These are phyloP conservation scores for Myotis pilosus DNA, from an alignment of 2,797 vertebrate species.

Conservation along the genomic window DNA sequence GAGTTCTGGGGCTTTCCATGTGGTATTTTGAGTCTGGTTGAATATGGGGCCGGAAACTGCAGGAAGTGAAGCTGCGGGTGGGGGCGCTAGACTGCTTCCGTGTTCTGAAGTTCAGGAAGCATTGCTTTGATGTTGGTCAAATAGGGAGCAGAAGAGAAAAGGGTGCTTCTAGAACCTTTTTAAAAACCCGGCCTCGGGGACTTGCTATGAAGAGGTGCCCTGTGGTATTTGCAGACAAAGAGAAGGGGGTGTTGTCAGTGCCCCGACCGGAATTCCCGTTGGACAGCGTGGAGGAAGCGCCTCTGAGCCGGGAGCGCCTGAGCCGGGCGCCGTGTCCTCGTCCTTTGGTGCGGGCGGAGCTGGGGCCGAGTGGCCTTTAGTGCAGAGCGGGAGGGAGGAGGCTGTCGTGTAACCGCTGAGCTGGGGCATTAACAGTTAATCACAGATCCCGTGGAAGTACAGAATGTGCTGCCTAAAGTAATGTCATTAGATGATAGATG, in stretches of 20 bases:
- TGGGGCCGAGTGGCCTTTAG: accelerated
- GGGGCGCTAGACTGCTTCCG: background rate
- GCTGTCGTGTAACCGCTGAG: background rate
- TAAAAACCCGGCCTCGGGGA: background rate
- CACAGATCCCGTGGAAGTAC: background rate
- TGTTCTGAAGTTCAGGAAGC: accelerated
- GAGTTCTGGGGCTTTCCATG: background rate
- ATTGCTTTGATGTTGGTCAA: background rate
- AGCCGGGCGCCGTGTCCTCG: accelerated
- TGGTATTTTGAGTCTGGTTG: no score
- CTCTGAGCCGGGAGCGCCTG: accelerated
- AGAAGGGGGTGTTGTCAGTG: background rate
- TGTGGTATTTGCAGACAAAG: no score
- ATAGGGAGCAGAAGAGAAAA: background rate
- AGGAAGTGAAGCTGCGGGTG: background rate
- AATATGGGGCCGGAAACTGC: accelerated
- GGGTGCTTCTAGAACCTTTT: background rate
- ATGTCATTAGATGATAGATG: background rate
- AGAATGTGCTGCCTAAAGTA: accelerated
- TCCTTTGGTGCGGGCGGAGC: background rate
- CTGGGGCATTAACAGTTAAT: background rate
- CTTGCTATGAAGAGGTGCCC: no score
- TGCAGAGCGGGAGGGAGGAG: accelerated
- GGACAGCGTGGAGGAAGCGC: accelerated
- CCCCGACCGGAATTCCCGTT: background rate